phyloP scores from a whole-genome alignment of 2,797 vertebrate species.

The Erpetoichthys calabaricus region DNA sequence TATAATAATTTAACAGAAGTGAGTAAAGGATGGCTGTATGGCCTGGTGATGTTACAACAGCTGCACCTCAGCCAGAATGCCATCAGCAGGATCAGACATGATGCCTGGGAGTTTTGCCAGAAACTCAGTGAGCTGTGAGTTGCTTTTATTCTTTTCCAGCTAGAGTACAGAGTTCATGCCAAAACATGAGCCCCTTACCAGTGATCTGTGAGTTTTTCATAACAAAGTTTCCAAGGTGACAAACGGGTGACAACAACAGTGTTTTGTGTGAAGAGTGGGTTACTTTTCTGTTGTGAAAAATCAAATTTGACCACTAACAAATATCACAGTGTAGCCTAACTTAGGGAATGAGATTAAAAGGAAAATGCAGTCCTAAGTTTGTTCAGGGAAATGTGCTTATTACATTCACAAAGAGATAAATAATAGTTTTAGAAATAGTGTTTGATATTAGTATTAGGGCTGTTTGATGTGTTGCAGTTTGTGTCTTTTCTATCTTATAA shows the following conservation, averaged over 20 bases:
- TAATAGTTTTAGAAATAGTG: too few relatives aligned
- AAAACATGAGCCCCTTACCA: constrained; percentile 44
- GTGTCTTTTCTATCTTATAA: too few relatives aligned
- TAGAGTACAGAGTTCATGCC: constrained; percentile 37
- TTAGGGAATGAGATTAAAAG: too few relatives aligned
- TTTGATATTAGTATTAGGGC: too few relatives aligned
- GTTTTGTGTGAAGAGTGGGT: constrained; percentile 21
- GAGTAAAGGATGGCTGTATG: constrained; percentile 94
- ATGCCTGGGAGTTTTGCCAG: constrained; percentile 96
- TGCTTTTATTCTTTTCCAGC: constrained; percentile 39
- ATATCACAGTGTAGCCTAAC: neutral
- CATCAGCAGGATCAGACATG: constrained; percentile 77
- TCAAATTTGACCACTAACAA: constrained; percentile 15
- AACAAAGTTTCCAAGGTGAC: constrained; percentile 39
- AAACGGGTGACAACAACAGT: constrained; percentile 15
- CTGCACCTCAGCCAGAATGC: constrained; percentile 87
- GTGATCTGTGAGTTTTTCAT: constrained; percentile 37
- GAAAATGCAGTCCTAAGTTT: too few relatives aligned
- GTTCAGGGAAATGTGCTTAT: too few relatives aligned
- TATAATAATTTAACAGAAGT: constrained; percentile 92
- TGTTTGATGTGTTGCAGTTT: too few relatives aligned
- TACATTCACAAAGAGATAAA: too few relatives aligned
- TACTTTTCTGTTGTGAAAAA: constrained; percentile 31
- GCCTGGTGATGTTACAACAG: constrained; percentile 77
- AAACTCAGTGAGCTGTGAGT: constrained; percentile 92